Evolutionary conservation across 2,797 vertebrate genomes (phyloP), one percentile per base, ranked within the genome.

Genomic region (Pygocentrus nattereri): DNA sequence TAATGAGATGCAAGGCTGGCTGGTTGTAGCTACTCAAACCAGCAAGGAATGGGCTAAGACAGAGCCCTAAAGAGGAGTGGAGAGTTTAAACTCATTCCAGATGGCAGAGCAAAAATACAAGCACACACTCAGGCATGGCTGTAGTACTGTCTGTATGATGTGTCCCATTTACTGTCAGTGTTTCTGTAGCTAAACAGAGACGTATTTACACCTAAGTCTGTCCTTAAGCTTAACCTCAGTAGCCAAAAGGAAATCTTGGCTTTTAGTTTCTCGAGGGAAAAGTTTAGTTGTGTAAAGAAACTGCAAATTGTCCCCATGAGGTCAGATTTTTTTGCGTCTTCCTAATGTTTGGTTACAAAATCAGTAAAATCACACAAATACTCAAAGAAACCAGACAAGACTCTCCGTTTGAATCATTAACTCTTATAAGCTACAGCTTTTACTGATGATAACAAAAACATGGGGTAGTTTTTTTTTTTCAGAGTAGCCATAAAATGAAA

Each of bases 71-170:
- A 56, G 31, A 34, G 34, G 52, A 50, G 15, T 25, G n/a, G 23
- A 38, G 23, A 30, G 27, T n/a, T 73, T 56, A 56, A n/a, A 56
- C 50, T 56, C 70, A 23, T n/a, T 34, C 70, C 70, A 73, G 70
- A 73, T 73, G 70, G 70, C 10, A 15, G 18, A 0, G 18, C 0
- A 72, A 31, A n/a, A 38, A n/a, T 16, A 56, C 49, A 19, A 11
- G 50, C 25, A 52, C 27, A 34, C 50, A 34, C 70, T 16, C 25
- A 54, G 18, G 30, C 3, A 52, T 15, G 10, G 4, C 21, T 38
- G 31, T n/a, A 38, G 67, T 64, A 34, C 16, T 64, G 59, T 62
- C 25, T 30, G 27, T 21, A 34, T 62, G 3, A 67, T 21, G 30
- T 34, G 1, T 19, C 34, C 62, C 31, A 2, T 8, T 38, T 27